Evolutionary conservation across 2,888 invertebrate genomes (phyloP).

Genomic region (Lamproptera curius): DNA sequence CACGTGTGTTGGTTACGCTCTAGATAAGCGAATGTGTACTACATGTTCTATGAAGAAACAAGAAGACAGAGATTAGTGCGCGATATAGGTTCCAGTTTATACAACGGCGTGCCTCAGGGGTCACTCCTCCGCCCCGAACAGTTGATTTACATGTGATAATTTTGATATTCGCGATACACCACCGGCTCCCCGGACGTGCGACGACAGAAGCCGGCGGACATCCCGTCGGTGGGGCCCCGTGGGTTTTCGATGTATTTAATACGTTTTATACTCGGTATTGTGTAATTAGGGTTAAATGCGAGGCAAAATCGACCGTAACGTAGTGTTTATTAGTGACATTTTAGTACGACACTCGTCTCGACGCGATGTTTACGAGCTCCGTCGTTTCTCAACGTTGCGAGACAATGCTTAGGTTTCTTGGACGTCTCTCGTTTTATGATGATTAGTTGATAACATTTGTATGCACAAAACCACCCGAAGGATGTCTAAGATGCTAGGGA

Average conservation of each 20-base stretch:
- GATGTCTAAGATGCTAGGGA: slow-evolving; percentile 10
- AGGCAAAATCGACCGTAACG: slow-evolving; percentile 40
- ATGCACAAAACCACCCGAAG: slow-evolving; percentile 6
- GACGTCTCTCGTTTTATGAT: too few species aligned
- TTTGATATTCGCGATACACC: slow-evolving; percentile 43
- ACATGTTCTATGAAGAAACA: too few species aligned
- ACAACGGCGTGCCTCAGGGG: not conserved
- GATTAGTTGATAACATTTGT: too few species aligned
- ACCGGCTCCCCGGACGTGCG: slow-evolving; percentile 27
- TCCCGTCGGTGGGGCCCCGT: slow-evolving; percentile 39
- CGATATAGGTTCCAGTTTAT: not conserved
- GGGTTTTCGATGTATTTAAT: slow-evolving; percentile 71
- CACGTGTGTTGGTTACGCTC: too few species aligned
- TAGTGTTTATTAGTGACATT: slow-evolving; percentile 42
- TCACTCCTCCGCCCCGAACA: slow-evolving; percentile 7
- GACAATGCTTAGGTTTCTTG: too few species aligned
- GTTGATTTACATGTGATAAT: slow-evolving; percentile 47
- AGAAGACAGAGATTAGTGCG: not conserved
- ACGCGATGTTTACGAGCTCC: slow-evolving; percentile 7
- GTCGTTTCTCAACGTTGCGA: not conserved
- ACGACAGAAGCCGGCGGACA: slow-evolving; percentile 6
- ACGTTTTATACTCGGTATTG: slow-evolving; percentile 72
- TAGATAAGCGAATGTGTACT: too few species aligned
- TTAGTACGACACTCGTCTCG: slow-evolving; percentile 31
- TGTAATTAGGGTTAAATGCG: slow-evolving; percentile 55